Conservation (phyloP, 2,113 vertebrate genomes). For the Pterocles orientalis region DNA sequence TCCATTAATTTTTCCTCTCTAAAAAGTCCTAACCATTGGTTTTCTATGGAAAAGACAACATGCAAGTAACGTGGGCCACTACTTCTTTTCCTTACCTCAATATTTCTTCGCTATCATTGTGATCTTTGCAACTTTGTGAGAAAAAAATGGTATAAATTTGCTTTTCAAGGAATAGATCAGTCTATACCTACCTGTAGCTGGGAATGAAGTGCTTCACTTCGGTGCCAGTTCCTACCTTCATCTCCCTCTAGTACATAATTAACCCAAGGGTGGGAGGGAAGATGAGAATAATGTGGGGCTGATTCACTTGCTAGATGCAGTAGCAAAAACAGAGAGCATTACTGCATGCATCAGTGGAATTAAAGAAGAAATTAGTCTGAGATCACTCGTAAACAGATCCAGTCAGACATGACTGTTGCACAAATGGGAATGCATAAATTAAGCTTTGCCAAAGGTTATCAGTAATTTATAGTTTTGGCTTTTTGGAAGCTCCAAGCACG, state of each 20-base stretch:
- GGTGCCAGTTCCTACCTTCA: not conserved
- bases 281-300: not conserved
- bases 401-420: constrained; percentile 27
- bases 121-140: not conserved
- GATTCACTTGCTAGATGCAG: constrained; percentile 16
- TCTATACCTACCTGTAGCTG: not conserved
- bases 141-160: not conserved
- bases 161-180: not conserved
- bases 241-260: not conserved
- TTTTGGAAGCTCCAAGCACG: not conserved
- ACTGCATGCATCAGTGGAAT: constrained; percentile 12
- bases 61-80: not conserved
- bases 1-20: not conserved
- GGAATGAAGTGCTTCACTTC: not conserved
- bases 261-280: not conserved
- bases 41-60: not conserved
- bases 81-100: not conserved
- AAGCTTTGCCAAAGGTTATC: constrained; percentile 4
- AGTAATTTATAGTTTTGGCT: constrained; percentile 31
- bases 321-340: not conserved
- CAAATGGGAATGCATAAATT: constrained; percentile 21
- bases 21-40: not conserved
- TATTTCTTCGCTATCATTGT: not conserved
- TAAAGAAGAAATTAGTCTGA: constrained; percentile 22
- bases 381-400: constrained; percentile 28